These are phyloP conservation scores for Oikopleura vanhoeffeni DNA, from an alignment of 23 tunicate species.

Conservation along the genomic window DNA sequence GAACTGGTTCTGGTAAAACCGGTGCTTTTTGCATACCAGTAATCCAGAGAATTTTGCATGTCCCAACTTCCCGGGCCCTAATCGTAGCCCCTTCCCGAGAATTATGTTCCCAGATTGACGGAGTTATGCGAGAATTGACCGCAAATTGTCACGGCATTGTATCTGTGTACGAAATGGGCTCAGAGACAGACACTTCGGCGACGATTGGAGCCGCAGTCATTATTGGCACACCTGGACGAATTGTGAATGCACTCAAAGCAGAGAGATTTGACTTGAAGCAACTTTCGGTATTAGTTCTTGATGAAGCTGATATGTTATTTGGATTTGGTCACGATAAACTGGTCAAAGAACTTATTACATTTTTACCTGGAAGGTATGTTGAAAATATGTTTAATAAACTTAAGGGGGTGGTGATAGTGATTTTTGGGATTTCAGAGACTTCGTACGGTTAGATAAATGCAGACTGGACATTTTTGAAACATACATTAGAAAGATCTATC, in stretches of 20 bases:
- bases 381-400: too few relatives aligned
- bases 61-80: background rate
- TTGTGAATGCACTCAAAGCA: background rate
- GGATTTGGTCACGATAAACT: background rate
- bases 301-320: background rate
- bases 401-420: too few relatives aligned
- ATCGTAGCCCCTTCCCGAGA: background rate
- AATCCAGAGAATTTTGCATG: constrained; percentile 27
- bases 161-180: background rate
- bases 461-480: too few relatives aligned
- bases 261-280: background rate
- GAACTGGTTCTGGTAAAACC: constrained; percentile 92
- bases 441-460: too few relatives aligned
- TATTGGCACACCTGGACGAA: background rate
- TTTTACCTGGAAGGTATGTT: background rate
- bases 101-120: background rate
- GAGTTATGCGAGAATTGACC: background rate
- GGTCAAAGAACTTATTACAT: background rate
- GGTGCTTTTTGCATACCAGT: constrained; percentile 62
- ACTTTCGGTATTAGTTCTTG: background rate
- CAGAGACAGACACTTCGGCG: background rate
- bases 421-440: too few relatives aligned
- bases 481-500: too few relatives aligned
- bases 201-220: background rate
- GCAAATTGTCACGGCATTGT: background rate